Base-by-base conservation (phyloP, 2,888 invertebrate species). In the Panopea generosa region DNA sequence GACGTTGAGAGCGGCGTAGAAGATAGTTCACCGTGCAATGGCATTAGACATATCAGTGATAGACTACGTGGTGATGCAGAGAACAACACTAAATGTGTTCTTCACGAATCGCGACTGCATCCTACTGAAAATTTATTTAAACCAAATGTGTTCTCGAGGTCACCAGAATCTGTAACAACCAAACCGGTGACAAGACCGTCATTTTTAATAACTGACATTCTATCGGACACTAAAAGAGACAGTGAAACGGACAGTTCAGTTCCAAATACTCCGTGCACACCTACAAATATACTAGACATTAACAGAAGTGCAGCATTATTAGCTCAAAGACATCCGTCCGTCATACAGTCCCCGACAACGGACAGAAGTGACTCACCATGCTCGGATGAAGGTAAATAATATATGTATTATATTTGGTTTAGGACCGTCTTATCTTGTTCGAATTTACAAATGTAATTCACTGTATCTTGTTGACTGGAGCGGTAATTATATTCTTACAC, bases 131-230 rank as follows among this genome's bases (percentile, higher is more conserved):
- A 33, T 11, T 33, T 11, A 33, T 33, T 7, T 11, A 33, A 33
- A 33, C 4, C 11, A 33, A 33, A 33, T 33, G 33, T 33, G 33
- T 33, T 33, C 33, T 33, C 33, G 4, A 33, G 11, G 11, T 33
- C 33, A 33, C 33, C 33, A 7, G 33, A 7, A 33, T 7, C 33
- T 0, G 47, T 47, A 7, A n/a, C n/a, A n/a, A 61, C 62, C 49
- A 74, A 65, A 40, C 68, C 62, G 16, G 56, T 56, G 4, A 47
- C 71, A 4, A 77, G 74, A 74, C 84, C 86, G 9, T 86, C 86
- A 2, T 86, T 86, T 78, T 68, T 86, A 2, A 86, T 86, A n/a
- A 84, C 86, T 18, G 86, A 86, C 71, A 86, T 86, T 63, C 59
- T 86, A 50, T 78, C 82, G 11, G 79, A 83, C 66, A 70, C 27